Base-by-base conservation (phyloP, 2,888 invertebrate genomes). In the Xylota sylvarum region DNA sequence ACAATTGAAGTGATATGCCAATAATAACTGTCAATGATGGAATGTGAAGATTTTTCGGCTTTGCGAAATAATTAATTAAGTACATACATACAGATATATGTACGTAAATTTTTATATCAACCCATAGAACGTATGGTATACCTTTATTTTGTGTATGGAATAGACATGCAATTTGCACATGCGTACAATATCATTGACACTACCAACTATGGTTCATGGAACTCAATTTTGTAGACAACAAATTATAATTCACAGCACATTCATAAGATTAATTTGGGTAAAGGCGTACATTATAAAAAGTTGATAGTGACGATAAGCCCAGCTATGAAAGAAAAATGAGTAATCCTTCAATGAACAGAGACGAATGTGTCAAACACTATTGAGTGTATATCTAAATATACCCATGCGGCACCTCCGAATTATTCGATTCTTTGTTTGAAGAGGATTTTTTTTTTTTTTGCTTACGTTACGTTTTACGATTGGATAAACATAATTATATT, bases 1-100 rank as follows among this genome's bases (percentile, higher is more conserved):
- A 9, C 37, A 19, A 17, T 56, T 56, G 27, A 9, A 27, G 14
- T 48, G 32, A 46, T 76, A 56, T 40, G 19, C n/a, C 58, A 58
- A 46, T 48, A 43, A 65, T 58, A 23, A 6, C 19, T 17, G 48
- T 27, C 52, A 43, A 4, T 46, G 23, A 30, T 19, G 27, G 23
- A 40, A 30, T 62, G 12, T 17, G 12, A 7, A 4, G 23, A 58
- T 14, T 56, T 23, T 12, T 50, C 5, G 12, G 30, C 19, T 10
- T 46, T 40, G 43, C 23, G 4, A 27, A n/a, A 23, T n/a, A 40
- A 12, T 37, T n/a, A n/a, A 3, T 10, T 40, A 40, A 1, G 40
- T n/a, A 40, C 5, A n/a, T 12, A 40, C 12, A 40, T 40, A 37
- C 37, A 37, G 10, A 40, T 40, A 12, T 40, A 12, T 40, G 4